Evolutionary conservation across 1,140 invertebrate species (phyloP).

Genomic region (Adoxophyes honmai): DNA sequence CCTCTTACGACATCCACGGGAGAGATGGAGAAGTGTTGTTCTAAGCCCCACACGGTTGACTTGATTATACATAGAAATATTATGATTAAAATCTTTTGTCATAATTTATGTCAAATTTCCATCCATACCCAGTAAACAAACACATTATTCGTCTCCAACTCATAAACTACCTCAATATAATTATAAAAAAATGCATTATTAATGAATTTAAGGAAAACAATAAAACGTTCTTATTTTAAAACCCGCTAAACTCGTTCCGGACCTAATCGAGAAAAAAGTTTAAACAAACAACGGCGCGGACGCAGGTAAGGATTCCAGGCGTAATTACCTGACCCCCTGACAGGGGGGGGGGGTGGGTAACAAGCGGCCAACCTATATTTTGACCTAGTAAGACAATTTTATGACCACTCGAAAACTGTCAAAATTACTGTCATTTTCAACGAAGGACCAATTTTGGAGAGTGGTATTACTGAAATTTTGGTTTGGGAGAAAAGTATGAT

Average conservation of each 20-base stretch:
- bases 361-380: slow-evolving; percentile 51
- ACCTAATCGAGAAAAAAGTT: slow-evolving; percentile 39
- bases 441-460: slow-evolving; percentile 9
- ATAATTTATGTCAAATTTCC: too few species aligned
- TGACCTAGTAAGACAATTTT: slow-evolving; percentile 42
- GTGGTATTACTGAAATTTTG: slow-evolving; percentile 8
- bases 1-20: too few species aligned
- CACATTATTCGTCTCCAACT: too few species aligned
- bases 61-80: too few species aligned
- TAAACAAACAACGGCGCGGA: slow-evolving; percentile 50
- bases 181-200: slow-evolving; percentile 58
- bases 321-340: slow-evolving; percentile 44
- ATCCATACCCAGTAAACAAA: too few species aligned
- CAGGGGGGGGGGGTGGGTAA: slow-evolving; percentile 20
- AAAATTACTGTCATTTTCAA: slow-evolving; percentile 19
- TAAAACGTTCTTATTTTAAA: slow-evolving; percentile 31
- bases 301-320: slow-evolving; percentile 41
- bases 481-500: too few species aligned
- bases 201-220: slow-evolving; percentile 14
- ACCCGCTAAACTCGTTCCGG: slow-evolving; percentile 39
- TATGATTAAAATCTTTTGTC: too few species aligned
- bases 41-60: too few species aligned
- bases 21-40: too few species aligned
- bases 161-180: too few species aligned
- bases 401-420: slow-evolving; percentile 7